Evolutionary conservation across 1,140 invertebrate species (phyloP), one percentile per base, ranked within the genome.

Genomic region (Papilio helenus): DNA sequence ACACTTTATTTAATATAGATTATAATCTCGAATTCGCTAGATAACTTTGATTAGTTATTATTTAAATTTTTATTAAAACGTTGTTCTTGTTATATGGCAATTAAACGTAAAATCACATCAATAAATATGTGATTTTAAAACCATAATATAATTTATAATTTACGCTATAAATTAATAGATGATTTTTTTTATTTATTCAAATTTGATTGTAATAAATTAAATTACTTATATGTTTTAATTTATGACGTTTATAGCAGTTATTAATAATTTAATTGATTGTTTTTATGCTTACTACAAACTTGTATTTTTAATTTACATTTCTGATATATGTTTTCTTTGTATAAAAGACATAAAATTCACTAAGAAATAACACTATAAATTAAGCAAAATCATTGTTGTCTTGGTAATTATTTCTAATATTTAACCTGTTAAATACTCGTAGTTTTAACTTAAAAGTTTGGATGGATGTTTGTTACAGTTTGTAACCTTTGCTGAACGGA

Each of bases 71-170:
- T 51, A 76, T 55, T 49, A 74, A 42, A 49, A 74, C 23, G n/a
- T 73, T 23, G 23, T 65, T 26, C 58, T 14, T 2, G 23, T 65
- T 26, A 65, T 65, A 65, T 34, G 26, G 26, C 23, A 68, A 68
- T 68, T 68, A 34, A 68, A 68, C 34, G 26, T 29, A 0, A 1
- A 68, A 68, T 18, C 14, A 65, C 23, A 7, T 14, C 29, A 29
- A 29, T 65, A 65, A 65, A 65, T 16, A 68, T 68, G 4, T 68
- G 61, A 68, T 68, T 34, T 68, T 29, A 16, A 68, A 68, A 61
- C 58, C 3, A 12, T 61, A 14, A 61, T 55, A 55, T n/a, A 55
- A 55, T 55, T 18, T 55, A 55, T 23, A 23, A 58, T 23, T 58
- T 3, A 29, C 58, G 3, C 26, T 29, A 23, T 20, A 58, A n/a